Conservation (phyloP, 2,113 vertebrate species). For the Sporophila hypoxantha region DNA sequence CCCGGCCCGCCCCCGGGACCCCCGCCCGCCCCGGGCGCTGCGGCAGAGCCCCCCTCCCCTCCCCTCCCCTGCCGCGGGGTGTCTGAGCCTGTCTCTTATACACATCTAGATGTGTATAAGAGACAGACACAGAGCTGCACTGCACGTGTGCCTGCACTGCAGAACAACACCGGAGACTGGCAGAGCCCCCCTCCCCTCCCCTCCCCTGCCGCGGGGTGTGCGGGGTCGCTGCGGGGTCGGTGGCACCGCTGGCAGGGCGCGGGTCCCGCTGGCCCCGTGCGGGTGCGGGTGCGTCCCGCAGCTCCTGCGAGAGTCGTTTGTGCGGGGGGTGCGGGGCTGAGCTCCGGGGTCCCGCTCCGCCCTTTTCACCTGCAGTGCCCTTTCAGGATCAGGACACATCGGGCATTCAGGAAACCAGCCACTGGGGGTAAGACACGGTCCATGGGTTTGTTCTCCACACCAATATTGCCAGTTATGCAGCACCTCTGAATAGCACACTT, state of each 20-base stretch:
- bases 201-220: neutral
- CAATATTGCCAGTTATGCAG: neutral
- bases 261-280: neutral
- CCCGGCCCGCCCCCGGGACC: no score
- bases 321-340: neutral
- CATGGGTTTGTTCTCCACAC: neutral
- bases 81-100: no score
- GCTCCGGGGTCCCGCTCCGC: neutral
- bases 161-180: no score
- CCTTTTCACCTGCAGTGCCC: neutral
- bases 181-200: neutral
- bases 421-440: neutral
- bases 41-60: neutral
- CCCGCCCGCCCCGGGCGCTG: neutral
- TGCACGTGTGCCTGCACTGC: no score
- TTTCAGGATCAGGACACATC: rapidly evolving
- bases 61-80: neutral
- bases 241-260: neutral
- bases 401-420: rapidly evolving
- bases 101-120: no score
- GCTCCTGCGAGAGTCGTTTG: neutral
- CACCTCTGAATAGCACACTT: neutral
- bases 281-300: neutral
- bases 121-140: no score
- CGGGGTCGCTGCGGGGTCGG: neutral